phyloP scores from a whole-genome alignment of 2,113 vertebrate species.

The Lycaon pictus region DNA sequence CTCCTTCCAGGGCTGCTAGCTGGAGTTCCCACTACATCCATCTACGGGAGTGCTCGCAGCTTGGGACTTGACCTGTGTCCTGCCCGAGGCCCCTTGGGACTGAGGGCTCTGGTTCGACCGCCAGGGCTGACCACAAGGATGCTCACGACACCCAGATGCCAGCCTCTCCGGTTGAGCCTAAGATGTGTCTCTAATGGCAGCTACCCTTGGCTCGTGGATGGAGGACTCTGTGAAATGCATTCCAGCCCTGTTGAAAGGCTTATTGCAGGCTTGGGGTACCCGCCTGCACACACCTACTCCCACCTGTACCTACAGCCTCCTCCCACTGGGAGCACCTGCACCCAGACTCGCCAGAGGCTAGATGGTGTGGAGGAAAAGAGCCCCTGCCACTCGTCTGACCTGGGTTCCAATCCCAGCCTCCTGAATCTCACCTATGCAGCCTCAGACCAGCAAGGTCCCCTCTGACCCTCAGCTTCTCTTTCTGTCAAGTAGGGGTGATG shows the following conservation, averaged over 20 bases:
- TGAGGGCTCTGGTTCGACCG: fast-evolving
- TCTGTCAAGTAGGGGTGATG: background rate
- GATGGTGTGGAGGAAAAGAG: background rate
- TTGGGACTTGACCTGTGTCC: fast-evolving
- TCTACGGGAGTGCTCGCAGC: fast-evolving
- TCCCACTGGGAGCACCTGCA: fast-evolving
- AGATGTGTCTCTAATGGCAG: fast-evolving
- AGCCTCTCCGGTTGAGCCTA: fast-evolving
- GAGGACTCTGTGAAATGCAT: background rate
- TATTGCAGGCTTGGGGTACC: background rate
- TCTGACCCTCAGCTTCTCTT: background rate
- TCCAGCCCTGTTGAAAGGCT: background rate
- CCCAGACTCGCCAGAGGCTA: background rate
- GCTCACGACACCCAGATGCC: background rate
- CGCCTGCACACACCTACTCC: fast-evolving
- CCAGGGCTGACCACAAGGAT: background rate
- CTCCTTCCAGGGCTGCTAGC: background rate
- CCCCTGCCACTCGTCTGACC: fast-evolving
- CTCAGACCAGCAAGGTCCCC: fast-evolving
- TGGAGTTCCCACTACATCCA: fast-evolving
- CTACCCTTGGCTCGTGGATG: fast-evolving
- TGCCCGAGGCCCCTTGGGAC: fast-evolving
- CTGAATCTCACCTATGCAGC: fast-evolving
- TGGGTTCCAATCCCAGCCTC: fast-evolving
- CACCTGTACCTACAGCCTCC: background rate